phyloP scores from a whole-genome alignment of 2,888 invertebrate genomes.

The Halictus ligatus region DNA sequence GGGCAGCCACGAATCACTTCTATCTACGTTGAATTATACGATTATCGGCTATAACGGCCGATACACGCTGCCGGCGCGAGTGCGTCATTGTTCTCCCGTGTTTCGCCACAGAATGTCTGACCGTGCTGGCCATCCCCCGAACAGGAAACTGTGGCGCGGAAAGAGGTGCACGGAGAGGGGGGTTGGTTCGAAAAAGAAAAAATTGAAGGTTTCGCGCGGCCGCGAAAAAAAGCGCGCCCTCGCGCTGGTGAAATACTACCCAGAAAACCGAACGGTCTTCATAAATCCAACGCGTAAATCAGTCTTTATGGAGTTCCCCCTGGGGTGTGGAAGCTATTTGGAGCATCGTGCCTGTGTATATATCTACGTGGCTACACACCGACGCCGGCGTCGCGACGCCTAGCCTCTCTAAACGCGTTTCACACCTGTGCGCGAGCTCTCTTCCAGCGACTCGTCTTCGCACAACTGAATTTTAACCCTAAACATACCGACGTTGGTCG shows the following conservation, averaged over 20 bases:
- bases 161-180: conserved; percentile 18
- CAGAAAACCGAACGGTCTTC: conserved; percentile 82
- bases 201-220: conserved; percentile 67
- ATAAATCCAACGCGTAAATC: conserved; percentile 83
- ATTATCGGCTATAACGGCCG: conserved; percentile 63
- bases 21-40: conserved; percentile 64
- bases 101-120: conserved; percentile 23
- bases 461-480: neutral
- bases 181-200: conserved; percentile 38
- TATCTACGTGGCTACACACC: conserved; percentile 17
- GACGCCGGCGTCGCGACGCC: conserved; percentile 21
- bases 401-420: conserved; percentile 27
- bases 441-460: neutral
- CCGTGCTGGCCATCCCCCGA: neutral
- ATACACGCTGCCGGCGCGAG: conserved; percentile 36
- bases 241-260: conserved; percentile 77
- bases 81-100: conserved; percentile 28
- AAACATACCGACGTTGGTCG: neutral
- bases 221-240: conserved; percentile 52
- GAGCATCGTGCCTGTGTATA: conserved; percentile 50
- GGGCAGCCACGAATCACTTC: conserved; percentile 31
- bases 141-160: conserved; percentile 13
- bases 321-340: conserved; percentile 73
- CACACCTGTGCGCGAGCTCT: conserved; percentile 49
- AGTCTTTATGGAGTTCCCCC: conserved; percentile 80